Base-by-base conservation (phyloP, 1,140 invertebrate genomes). In the Drosophila virilis region DNA sequence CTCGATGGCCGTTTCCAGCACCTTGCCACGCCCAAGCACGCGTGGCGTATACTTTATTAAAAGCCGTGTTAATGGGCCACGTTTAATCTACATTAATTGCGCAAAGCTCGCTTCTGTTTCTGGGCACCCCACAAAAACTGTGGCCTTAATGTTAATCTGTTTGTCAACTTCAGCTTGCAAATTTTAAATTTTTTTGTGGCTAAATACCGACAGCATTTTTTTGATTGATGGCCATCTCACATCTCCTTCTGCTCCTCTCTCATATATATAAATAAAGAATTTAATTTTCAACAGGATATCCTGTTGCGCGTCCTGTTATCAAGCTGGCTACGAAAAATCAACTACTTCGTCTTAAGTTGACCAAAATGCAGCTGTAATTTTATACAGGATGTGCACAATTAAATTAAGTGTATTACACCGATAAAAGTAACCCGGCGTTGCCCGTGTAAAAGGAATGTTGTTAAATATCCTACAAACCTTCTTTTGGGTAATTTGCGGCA, bases 11-110 rank as follows among this genome's bases (percentile, higher is more conserved):
- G 12, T 22, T 22, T 22, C 22, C 43, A 61, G 10, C 40, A 59
- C 42, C n/a, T 43, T 61, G 43, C 42, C 50, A 42, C 50, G 17
- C 28, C 45, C 45, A 62, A 60, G 40, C 62, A 37, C 51, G 64
- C 59, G 50, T 59, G 60, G 73, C 68, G 73, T 75, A 75, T 75
- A 83, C 54, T 46, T 58, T 46, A 64, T 62, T 64, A 45, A 74
- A 58, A 55, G 58, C 54, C 45, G 51, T 83, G 77, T 58, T 89
- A 77, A 83, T 89, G 83, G 65, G 73, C 76, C 80, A 61, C 57
- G 88, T 89, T 88, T 89, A 89, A 88, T 88, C 76, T 78, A 71
- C 68, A 64, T 81, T 83, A 88, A 83, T 81, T 74, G 76, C 60
- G 8, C 37, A 52, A 9, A 8, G 43, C 58, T 17, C 17, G 9